Evolutionary conservation across 2,113 vertebrate genomes (phyloP).

Genomic region (Vireo altiloquus): DNA sequence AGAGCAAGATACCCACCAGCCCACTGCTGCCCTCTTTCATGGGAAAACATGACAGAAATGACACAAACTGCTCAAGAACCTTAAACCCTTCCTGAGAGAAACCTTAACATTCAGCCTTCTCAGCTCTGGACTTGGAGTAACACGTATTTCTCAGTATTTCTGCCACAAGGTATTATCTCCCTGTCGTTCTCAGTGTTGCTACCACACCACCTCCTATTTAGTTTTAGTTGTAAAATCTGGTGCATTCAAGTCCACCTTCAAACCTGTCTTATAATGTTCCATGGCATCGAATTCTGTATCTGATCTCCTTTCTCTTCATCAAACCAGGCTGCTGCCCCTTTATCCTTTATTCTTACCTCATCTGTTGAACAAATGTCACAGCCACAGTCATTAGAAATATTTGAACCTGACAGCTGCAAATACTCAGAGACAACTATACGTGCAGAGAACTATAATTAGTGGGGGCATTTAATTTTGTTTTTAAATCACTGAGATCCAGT

Average conservation of each 20-base stretch:
- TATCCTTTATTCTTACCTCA: conserved; percentile 46
- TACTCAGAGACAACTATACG: conserved; percentile 32
- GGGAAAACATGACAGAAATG: neutral
- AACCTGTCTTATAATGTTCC: neutral
- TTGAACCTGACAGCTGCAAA: conserved; percentile 59
- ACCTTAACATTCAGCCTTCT: neutral
- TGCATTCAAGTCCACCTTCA: neutral
- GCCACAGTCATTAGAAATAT: conserved; percentile 52
- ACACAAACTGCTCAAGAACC: neutral
- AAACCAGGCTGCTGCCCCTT: conserved; percentile 2
- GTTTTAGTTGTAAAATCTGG: neutral
- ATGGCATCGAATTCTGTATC: neutral
- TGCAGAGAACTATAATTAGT: conserved; percentile 48
- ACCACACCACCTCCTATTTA: neutral
- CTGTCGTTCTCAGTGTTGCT: neutral
- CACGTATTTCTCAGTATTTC: neutral
- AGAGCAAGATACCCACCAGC: neutral
- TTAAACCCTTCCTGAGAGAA: neutral
- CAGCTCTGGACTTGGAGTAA: neutral
- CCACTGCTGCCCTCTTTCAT: neutral
- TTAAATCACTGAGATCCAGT: neutral
- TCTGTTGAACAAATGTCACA: conserved; percentile 65
- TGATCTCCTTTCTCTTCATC: neutral
- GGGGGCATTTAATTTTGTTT: conserved; percentile 39
- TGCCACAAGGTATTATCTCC: neutral